Conservation (phyloP, 2,797 vertebrate genomes). For the Phrynocephalus guinanensis region DNA sequence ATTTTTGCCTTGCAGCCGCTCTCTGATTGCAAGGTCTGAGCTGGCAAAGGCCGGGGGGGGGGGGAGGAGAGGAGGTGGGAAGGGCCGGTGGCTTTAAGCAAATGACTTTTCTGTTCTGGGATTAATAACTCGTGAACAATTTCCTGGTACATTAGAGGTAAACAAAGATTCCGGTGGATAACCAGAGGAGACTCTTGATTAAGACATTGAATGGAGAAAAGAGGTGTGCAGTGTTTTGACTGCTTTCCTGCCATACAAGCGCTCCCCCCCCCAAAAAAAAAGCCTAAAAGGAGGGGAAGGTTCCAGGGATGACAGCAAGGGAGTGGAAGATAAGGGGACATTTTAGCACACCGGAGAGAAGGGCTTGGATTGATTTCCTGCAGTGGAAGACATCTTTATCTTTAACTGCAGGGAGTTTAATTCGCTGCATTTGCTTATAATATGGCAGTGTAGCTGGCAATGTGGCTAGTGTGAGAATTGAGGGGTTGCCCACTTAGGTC, state of each 20-base stretch:
- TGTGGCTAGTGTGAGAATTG: background rate
- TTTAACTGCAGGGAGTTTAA: too few species aligned
- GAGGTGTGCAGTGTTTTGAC: too few species aligned
- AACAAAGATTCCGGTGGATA: slow-evolving; percentile 41
- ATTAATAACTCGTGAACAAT: slow-evolving; percentile 36
- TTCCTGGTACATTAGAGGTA: slow-evolving; percentile 43
- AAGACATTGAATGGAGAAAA: background rate
- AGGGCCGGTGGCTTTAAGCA: slow-evolving; percentile 26
- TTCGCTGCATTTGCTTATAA: background rate
- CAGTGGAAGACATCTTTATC: background rate
- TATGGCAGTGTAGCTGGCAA: too few species aligned
- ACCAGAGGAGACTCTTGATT: slow-evolving; percentile 27
- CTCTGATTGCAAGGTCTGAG: background rate
- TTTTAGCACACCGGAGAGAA: too few species aligned
- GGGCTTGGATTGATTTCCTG: background rate
- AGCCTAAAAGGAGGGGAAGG: background rate
- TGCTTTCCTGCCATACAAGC: background rate
- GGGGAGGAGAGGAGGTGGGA: background rate
- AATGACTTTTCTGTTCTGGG: background rate
- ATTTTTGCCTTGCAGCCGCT: background rate
- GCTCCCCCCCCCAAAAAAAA: background rate
- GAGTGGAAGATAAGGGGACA: too few species aligned
- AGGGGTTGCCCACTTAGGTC: background rate
- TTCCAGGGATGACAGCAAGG: too few species aligned
- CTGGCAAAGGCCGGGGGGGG: background rate